Percentiles rank a stretch among this genome's conserved stretches.
phyloP scores from a whole-genome alignment of 2,113 vertebrate species.

The Phalacrocorax aristotelis region DNA sequence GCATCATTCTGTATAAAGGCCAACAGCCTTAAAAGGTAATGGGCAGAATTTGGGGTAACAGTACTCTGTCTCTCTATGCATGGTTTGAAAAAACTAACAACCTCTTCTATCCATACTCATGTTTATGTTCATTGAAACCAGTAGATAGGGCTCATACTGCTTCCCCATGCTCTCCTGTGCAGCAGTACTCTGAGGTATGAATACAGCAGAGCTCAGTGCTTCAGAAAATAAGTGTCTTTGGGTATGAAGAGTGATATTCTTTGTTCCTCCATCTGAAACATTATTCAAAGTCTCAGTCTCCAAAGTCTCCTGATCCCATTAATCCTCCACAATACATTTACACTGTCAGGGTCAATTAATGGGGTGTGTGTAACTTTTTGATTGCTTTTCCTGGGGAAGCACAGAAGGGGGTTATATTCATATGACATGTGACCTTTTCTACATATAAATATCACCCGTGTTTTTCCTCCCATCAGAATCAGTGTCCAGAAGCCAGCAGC shows the following conservation, averaged over 20 bases:
- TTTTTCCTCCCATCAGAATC: conserved; percentile 82
- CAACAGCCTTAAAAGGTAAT: not conserved
- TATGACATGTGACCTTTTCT: not conserved
- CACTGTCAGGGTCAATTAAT: not conserved
- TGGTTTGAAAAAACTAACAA: not conserved
- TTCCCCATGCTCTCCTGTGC: not conserved
- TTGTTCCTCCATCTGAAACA: not conserved
- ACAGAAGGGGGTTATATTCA: not conserved
- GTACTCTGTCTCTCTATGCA: not conserved
- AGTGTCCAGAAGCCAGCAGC: conserved; percentile 86
- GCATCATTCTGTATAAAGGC: not conserved
- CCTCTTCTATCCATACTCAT: not conserved
- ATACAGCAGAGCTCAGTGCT: not conserved
- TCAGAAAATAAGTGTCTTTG: not conserved
- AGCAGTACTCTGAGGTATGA: not conserved
- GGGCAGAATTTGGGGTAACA: not conserved
- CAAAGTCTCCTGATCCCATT: not conserved
- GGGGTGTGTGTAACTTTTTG: not conserved
- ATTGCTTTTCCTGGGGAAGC: not conserved
- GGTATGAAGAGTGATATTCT: not conserved
- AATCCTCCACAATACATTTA: not conserved
- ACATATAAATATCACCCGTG: not conserved
- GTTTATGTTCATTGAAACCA: not conserved
- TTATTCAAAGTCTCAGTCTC: not conserved
- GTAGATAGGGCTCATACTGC: not conserved